These are phyloP conservation scores for Thereva unica DNA, from an alignment of 2,888 invertebrate genomes.

Conservation along the genomic window DNA sequence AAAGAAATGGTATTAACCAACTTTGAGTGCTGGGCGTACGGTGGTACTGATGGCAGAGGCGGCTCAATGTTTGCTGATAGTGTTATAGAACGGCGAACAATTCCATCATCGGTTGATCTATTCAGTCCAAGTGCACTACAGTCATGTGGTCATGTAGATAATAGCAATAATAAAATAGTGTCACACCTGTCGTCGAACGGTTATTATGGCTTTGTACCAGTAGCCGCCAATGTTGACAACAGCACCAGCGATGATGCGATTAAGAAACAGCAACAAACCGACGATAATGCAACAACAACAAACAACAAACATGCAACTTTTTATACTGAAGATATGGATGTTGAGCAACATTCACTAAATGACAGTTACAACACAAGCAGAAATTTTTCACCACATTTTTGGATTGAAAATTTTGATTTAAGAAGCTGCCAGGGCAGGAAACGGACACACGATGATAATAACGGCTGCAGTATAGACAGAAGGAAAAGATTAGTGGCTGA, in stretches of 20 bases:
- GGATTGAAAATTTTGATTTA: neutral
- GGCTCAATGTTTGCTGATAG: conserved; percentile 2
- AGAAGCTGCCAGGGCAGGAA: conserved; percentile 12
- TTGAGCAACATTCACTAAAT: conserved; percentile 22
- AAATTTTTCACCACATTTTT: conserved; percentile 11
- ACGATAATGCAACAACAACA: neutral
- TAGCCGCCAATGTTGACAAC: neutral
- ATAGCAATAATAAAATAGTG: conserved; percentile 38
- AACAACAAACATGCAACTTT: too few species aligned
- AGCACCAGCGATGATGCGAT: neutral
- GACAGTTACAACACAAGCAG: neutral
- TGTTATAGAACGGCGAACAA: conserved; percentile 22
- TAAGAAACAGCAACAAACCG: neutral
- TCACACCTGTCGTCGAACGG: conserved; percentile 53
- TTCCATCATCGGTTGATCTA: conserved; percentile 46
- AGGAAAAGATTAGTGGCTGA: conserved; percentile 30
- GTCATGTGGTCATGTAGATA: neutral
- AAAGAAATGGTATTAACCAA: conserved; percentile 56
- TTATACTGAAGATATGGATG: conserved; percentile 14
- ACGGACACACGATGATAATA: conserved; percentile 6
- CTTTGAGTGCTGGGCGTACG: conserved; percentile 56
- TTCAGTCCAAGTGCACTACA: conserved; percentile 49
- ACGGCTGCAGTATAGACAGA: neutral
- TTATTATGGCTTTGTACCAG: conserved; percentile 52
- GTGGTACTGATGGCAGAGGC: conserved; percentile 40